Evolutionary conservation across 2,113 vertebrate species (phyloP), one percentile per base, ranked within the genome.

Genomic region (Limanda limanda): DNA sequence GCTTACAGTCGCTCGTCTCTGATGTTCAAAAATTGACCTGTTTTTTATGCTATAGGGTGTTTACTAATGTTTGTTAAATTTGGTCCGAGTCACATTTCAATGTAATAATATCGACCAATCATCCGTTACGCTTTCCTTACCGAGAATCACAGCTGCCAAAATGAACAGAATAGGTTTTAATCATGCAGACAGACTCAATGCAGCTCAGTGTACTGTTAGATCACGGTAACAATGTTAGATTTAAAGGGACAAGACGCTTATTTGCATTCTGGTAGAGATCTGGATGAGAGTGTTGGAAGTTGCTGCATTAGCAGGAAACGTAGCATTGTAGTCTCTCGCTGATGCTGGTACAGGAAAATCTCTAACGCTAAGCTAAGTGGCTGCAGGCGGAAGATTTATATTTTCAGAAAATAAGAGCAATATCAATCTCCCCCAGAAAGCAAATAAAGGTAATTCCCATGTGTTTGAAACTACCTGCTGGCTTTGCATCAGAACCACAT

Each of bases 91-190:
- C 62, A 62, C 24, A 21, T 81, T 74, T 68, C 74, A 78, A 70
- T 77, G 79, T 80, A 42, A 76, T 70, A 47, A 57, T 77, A 56
- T 64, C 17, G 9, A 85, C 21, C 60, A 57, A 24, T 71, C 27
- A 72, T 31, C 1, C 20, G 73, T 73, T 76, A 47, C 57, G 10
- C 2, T 79, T 59, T 85, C 68, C 62, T 23, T 54, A 61, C 74
- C 23, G 47, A 72, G 56, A 71, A 69, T 57, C 51, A 64, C 71
- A 60, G 73, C 57, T 90, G 83, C 74, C 81, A 87, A 81, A 84
- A 78, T 67, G 20, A 21, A 63, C 25, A 63, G 47, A n/a, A 40
- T 51, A 42, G 51, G 56, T 70, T 68, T 35, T 54, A 58, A 68
- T 62, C 20, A 52, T 59, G 56, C 56, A 54, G 57, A 62, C 77